These are phyloP conservation scores for Cervus canadensis DNA, from an alignment of 2,113 vertebrate genomes.

Conservation along the genomic window DNA sequence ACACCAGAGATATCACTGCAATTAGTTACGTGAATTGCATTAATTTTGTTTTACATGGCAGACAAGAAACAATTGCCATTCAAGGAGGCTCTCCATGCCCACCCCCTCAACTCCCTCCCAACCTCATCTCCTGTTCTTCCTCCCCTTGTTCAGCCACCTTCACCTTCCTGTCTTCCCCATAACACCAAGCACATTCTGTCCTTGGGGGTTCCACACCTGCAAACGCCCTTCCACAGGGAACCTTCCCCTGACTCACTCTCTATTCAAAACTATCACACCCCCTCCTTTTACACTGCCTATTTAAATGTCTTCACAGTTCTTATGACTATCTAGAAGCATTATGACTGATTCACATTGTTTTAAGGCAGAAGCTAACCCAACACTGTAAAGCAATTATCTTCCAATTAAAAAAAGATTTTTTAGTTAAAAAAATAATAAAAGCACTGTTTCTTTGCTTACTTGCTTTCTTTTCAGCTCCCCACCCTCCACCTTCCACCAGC, in stretches of 20 bases:
- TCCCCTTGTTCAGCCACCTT: neutral
- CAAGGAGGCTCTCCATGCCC: neutral
- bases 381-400: neutral
- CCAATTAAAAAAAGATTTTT: neutral
- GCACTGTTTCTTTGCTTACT: neutral
- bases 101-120: rapidly evolving
- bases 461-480: neutral
- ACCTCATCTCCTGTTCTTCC: neutral
- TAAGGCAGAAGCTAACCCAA: neutral
- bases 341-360: neutral
- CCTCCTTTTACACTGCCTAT: neutral
- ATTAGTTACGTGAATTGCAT: neutral
- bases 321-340: neutral
- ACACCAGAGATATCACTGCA: neutral
- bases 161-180: neutral
- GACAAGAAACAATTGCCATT: neutral
- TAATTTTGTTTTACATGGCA: neutral
- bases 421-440: neutral
- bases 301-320: neutral
- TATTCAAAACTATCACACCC: neutral
- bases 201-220: no score
- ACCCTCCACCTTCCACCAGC: neutral
- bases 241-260: neutral
- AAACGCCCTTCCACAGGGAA: neutral
- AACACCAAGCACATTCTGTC: neutral